Evolutionary conservation across 2,888 invertebrate genomes (phyloP).

Genomic region (Halictus quadricinctus): DNA sequence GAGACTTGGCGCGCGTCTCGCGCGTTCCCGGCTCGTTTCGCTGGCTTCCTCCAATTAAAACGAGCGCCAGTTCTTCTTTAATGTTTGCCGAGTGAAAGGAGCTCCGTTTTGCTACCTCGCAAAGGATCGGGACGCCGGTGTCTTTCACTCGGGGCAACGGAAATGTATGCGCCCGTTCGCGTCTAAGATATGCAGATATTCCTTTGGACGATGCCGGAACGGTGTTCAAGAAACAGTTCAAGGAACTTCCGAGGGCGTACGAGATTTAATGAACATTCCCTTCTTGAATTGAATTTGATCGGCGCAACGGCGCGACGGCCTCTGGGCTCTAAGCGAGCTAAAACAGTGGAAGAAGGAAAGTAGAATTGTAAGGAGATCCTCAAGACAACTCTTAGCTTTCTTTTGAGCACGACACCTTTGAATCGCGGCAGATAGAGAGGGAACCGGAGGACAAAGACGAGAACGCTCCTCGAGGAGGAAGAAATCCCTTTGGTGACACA

Average conservation of each 20-base stretch:
- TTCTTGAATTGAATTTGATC: conserved; percentile 47
- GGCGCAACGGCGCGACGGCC: conserved; percentile 15
- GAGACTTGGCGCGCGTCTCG: not conserved
- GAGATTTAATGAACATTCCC: conserved; percentile 58
- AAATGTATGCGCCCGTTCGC: conserved; percentile 21
- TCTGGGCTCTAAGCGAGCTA: not conserved
- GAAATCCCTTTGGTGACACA: conserved; percentile 50
- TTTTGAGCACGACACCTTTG: conserved; percentile 63
- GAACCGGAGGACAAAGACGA: conserved; percentile 36
- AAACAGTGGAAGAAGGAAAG: conserved; percentile 16
- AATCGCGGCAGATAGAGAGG: conserved; percentile 45
- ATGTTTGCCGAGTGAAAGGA: conserved; percentile 4
- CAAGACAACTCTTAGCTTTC: conserved; percentile 59
- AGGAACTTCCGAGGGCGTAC: conserved; percentile 23
- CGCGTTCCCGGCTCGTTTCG: not conserved
- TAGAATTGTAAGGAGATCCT: conserved; percentile 58
- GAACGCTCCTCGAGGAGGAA: conserved; percentile 7
- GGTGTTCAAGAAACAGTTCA: conserved; percentile 26
- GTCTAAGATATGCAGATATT: conserved; percentile 42
- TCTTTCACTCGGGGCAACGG: not conserved
- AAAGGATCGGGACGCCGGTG: not conserved
- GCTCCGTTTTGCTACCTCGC: not conserved
- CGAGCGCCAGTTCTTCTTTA: not conserved
- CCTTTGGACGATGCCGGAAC: not conserved
- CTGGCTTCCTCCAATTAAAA: conserved; percentile 27